Evolutionary conservation across 2,113 vertebrate genomes (phyloP).

Genomic region (Vidua chalybeata): DNA sequence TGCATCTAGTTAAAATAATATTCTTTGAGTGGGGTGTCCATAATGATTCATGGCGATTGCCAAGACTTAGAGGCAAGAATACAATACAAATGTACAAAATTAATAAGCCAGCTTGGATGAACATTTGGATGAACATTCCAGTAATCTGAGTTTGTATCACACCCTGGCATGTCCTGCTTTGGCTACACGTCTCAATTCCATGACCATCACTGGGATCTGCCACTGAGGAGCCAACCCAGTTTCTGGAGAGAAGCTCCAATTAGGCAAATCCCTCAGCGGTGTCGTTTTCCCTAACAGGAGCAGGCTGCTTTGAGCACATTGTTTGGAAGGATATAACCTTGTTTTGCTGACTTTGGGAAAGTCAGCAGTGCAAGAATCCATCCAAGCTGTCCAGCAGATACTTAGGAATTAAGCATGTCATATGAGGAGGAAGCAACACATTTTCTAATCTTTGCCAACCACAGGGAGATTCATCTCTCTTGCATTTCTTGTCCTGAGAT

Average conservation of each 20-base stretch:
- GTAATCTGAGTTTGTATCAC: neutral
- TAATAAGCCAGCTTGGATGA: neutral
- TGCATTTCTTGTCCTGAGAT: neutral
- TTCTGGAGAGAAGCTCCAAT: neutral
- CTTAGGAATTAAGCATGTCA: conserved; percentile 33
- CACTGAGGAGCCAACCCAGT: neutral
- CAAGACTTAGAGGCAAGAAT: neutral
- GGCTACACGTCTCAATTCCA: neutral
- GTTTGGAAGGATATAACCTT: neutral
- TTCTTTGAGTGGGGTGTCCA: neutral
- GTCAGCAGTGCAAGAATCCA: neutral
- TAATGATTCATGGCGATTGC: neutral
- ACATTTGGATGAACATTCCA: neutral
- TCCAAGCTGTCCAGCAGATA: conserved; percentile 11
- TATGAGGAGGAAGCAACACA: conserved; percentile 41
- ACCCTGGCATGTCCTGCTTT: neutral
- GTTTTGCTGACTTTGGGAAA: neutral
- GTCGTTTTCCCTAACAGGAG: neutral
- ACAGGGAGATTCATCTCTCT: neutral
- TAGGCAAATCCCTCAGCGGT: neutral
- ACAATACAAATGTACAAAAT: neutral
- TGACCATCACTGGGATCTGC: neutral
- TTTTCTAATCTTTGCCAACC: conserved; percentile 10
- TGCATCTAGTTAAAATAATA: neutral
- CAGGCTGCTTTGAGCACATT: neutral